Percentiles rank a stretch among this genome's conserved stretches.
Evolutionary conservation across 2,888 invertebrate species (phyloP).

Genomic region (Melinaea menophilus): DNA sequence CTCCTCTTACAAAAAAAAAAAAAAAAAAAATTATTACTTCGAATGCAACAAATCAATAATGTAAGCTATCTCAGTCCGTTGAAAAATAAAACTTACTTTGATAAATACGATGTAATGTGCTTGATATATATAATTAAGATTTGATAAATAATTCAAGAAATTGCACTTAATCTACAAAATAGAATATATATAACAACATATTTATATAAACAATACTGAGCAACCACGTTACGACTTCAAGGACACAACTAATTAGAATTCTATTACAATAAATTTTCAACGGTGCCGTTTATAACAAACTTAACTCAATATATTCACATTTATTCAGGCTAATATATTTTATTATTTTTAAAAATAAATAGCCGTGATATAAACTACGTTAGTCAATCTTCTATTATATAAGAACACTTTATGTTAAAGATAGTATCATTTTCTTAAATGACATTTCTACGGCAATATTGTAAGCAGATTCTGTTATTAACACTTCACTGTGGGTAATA

Average conservation of each 20-base stretch:
- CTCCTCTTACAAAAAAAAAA: too few relatives aligned
- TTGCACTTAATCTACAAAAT: too few relatives aligned
- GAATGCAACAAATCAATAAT: too few relatives aligned
- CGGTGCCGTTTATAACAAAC: conserved; percentile 1
- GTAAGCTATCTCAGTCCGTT: too few relatives aligned
- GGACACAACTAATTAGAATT: conserved; percentile 11
- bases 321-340: conserved; percentile 13
- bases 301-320: conserved; percentile 33
- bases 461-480: conserved; percentile 18
- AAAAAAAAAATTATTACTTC: too few relatives aligned
- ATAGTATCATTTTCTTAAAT: conserved; percentile 42
- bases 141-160: too few relatives aligned
- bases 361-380: conserved; percentile 24
- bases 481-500: conserved; percentile 12
- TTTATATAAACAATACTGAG: conserved; percentile 40
- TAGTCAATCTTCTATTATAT: conserved; percentile 43
- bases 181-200: conserved; percentile 7
- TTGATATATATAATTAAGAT: too few relatives aligned
- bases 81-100: too few relatives aligned
- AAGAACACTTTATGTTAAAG: conserved; percentile 74
- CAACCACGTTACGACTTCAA: conserved; percentile 46
- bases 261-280: not conserved
- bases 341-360: conserved; percentile 11
- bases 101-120: too few relatives aligned
- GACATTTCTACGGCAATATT: conserved; percentile 35